Evolutionary conservation across 2,888 invertebrate species (phyloP), one percentile per base, ranked within the genome.

Genomic region (Odontocolon sp.): DNA sequence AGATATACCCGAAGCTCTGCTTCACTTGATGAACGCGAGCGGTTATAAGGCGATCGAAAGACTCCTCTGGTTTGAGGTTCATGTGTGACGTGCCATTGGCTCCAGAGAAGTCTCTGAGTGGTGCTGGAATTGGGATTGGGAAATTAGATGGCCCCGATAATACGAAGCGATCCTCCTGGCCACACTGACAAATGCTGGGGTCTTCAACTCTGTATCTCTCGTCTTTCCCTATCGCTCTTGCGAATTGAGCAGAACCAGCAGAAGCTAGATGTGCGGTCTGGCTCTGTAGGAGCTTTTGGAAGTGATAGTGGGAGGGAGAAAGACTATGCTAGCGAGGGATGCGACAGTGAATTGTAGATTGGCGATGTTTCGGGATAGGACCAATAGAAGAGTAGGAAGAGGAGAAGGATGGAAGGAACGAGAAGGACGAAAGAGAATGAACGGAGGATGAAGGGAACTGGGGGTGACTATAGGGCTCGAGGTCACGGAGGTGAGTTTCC

Each of bases 151-250:
- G 33, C 57, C 61, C 40, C 36, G 57, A 75, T 75, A 69, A 69
- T 40, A 69, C 64, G 57, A 59, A 57, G 45, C 40, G 67, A 68
- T 69, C 47, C 61, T 36, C 23, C 47, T 6, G 14, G 23, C 6
- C 63, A 36, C 69, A 26, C 69, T 75, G 75, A 75, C 57, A 64
- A 75, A 69, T 75, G 57, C 64, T 47, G 36, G 21, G 54, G 40
- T 23, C 38, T 40, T 61, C 38, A 18, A 21, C 16, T 14, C 26
- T 54, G 26, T 66, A 36, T 45, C 54, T 40, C 9, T 36, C 31
- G 45, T 64, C 56, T 38, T 47, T 47, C 31, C 45, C 36, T 31
- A 66, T 66, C 47, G 66, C 66, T 73, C 67, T 61, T 67, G 59
- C 45, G 14, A 61, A 73, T 61, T 54, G 54, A 56, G 26, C 33